Conservation (phyloP, 2,113 vertebrate species). For the Rhinolophus sinicus region DNA sequence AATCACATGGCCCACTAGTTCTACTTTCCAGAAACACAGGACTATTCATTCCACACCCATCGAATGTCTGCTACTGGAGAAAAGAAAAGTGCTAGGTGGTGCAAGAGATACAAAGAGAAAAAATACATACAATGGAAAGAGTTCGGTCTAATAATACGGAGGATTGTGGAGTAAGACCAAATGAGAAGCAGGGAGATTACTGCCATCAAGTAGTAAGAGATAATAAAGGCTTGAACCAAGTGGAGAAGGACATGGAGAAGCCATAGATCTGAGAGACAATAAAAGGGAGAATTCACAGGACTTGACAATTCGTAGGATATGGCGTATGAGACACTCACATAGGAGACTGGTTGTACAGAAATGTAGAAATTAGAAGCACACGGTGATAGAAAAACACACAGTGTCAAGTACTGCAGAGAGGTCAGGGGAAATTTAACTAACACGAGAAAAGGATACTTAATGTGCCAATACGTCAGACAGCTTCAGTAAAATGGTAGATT, state of each 20-base stretch:
- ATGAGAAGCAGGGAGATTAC: not conserved
- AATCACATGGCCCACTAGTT: slow-evolving; percentile 17
- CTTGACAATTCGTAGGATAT: not conserved
- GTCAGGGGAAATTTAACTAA: not conserved
- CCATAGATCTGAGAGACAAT: not conserved
- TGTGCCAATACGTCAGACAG: not conserved
- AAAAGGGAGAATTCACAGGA: not conserved
- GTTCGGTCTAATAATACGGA: not conserved
- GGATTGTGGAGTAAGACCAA: not conserved
- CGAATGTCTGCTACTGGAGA: not conserved
- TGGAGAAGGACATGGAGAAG: not conserved
- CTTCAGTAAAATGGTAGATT: not conserved
- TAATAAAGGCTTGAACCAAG: not conserved
- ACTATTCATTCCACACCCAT: not conserved
- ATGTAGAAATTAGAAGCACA: not conserved
- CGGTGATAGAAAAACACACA: not conserved
- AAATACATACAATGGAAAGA: not conserved
- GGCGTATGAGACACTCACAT: not conserved
- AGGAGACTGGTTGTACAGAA: not conserved
- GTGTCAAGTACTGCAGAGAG: not conserved
- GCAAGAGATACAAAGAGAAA: not conserved
- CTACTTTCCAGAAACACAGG: slow-evolving; percentile 31
- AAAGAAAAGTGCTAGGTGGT: not conserved
- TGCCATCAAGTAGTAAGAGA: not conserved
- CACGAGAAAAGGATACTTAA: not conserved